Conservation (phyloP, 1,140 invertebrate species). For the Chironomus striatipennis region DNA sequence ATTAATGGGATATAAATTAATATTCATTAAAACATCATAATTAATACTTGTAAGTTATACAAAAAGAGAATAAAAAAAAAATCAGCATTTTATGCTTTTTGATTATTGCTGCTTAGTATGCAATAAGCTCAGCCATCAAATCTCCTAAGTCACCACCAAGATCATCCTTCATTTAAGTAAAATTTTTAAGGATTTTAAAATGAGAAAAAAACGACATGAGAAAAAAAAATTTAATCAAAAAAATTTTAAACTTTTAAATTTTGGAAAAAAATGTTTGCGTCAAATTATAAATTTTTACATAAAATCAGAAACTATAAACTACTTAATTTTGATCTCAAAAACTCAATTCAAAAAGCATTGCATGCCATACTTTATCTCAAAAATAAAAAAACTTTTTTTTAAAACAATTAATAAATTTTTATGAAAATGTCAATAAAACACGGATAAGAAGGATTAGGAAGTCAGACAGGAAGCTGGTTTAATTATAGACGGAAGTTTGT, state of each 20-base stretch:
- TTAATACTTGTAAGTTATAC: too few relatives aligned
- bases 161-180: not conserved
- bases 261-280: not conserved
- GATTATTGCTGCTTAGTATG: conserved; percentile 10
- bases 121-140: not conserved
- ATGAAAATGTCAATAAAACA: conserved; percentile 33
- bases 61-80: not conserved
- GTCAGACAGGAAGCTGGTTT: conserved; percentile 34
- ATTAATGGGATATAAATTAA: too few relatives aligned
- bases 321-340: conserved; percentile 44
- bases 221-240: not conserved
- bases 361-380: conserved; percentile 32
- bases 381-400: conserved; percentile 31
- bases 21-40: too few relatives aligned
- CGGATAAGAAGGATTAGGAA: conserved; percentile 31
- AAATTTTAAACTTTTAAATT: not conserved
- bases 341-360: conserved; percentile 38
- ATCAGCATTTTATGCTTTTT: conserved; percentile 3
- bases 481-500: conserved; percentile 29
- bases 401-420: conserved; percentile 36
- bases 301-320: conserved; percentile 32
- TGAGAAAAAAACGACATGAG: not conserved
- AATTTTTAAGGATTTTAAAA: not conserved
- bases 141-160: not conserved
- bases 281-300: conserved; percentile 33